Evolutionary conservation across 2,113 vertebrate species (phyloP).

Genomic region (Lamprotornis superbus): DNA sequence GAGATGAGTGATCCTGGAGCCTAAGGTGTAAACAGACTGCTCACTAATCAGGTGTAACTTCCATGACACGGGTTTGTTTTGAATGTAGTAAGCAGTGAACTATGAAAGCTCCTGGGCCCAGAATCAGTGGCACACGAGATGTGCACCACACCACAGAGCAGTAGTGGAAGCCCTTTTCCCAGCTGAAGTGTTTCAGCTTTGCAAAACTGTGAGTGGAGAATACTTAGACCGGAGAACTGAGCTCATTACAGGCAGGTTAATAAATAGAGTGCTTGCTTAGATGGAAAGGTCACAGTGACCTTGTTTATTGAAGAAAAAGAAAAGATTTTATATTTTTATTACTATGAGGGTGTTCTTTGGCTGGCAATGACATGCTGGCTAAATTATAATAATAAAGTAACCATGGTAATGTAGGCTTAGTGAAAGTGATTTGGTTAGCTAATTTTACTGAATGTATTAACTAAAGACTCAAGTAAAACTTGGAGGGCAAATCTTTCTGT

Average conservation of each 20-base stretch:
- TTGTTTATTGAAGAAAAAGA: background rate
- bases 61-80: background rate
- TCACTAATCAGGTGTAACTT: background rate
- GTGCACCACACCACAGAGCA: background rate
- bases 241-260: background rate
- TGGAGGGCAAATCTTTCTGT: background rate
- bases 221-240: background rate
- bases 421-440: background rate
- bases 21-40: background rate
- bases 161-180: background rate
- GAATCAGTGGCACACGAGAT: background rate
- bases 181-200: background rate
- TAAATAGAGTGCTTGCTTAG: rapidly evolving
- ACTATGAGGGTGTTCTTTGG: background rate
- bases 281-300: background rate
- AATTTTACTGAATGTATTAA: background rate
- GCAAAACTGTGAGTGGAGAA: background rate
- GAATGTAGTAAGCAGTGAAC: background rate
- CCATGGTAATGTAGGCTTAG: background rate
- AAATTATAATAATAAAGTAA: background rate
- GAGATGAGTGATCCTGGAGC: background rate
- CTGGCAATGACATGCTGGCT: background rate
- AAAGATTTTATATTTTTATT: background rate
- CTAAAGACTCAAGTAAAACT: background rate
- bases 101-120: background rate